Evolutionary conservation across 2,113 vertebrate species (phyloP).

Genomic region (Pelmatolapia mariae): DNA sequence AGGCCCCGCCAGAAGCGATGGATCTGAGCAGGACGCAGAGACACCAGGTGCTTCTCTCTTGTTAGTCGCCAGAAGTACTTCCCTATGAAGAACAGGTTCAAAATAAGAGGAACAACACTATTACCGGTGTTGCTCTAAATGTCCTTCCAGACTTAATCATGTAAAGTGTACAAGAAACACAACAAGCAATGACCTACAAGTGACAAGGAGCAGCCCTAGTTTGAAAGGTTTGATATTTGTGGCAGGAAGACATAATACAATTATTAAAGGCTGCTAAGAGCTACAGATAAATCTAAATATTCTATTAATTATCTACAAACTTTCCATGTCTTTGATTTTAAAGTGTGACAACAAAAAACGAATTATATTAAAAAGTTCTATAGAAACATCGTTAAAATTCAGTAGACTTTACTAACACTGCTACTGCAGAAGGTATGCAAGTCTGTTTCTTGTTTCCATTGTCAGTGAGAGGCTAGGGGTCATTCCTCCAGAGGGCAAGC

Average conservation of each 20-base stretch:
- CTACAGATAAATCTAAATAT: not conserved
- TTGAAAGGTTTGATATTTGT: not conserved
- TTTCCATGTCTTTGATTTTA: not conserved
- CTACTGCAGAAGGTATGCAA: not conserved
- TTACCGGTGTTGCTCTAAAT: not conserved
- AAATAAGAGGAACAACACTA: not conserved
- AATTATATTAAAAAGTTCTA: not conserved
- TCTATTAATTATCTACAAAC: not conserved
- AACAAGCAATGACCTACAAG: not conserved
- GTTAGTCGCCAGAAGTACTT: conserved; percentile 96
- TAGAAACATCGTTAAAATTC: not conserved
- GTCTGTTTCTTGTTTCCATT: conserved; percentile 10
- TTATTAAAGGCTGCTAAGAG: not conserved
- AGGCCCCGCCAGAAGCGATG: conserved; percentile 96
- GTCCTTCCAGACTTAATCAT: not conserved
- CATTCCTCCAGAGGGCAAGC: conserved; percentile 23
- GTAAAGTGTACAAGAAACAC: not conserved
- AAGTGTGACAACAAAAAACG: not conserved
- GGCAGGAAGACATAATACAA: not conserved
- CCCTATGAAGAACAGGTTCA: conserved; percentile 60
- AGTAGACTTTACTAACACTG: not conserved
- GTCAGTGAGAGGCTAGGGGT: conserved; percentile 17
- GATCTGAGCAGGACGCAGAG: conserved; percentile 87
- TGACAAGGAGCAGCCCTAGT: not conserved
- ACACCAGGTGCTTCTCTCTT: conserved; percentile 91